phyloP scores from a whole-genome alignment of 1,140 invertebrate genomes.

The Brachionus rubens region DNA sequence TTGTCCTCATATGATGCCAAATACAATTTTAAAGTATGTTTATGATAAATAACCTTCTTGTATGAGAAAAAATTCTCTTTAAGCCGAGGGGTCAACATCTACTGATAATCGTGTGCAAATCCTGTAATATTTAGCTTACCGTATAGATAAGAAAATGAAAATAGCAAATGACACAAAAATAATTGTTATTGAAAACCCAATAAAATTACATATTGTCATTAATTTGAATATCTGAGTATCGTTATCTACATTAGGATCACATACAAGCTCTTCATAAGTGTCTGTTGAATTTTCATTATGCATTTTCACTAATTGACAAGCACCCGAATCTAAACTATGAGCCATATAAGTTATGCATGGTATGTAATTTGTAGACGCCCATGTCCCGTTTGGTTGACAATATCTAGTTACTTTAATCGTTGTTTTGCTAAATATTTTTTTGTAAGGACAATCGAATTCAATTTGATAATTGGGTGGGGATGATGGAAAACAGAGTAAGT shows the following conservation, averaged over 20 bases:
- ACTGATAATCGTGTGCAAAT: too few relatives aligned
- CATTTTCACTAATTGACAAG: not conserved
- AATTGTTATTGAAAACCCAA: slow-evolving; percentile 14
- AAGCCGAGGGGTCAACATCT: too few relatives aligned
- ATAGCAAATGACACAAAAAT: slow-evolving; percentile 42
- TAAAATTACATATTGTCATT: slow-evolving; percentile 11
- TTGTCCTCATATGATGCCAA: too few relatives aligned
- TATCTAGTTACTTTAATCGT: not conserved
- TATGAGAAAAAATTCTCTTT: too few relatives aligned
- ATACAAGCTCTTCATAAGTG: not conserved
- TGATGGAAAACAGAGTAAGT: slow-evolving; percentile 16
- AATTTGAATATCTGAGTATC: slow-evolving; percentile 7
- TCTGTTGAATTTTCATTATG: not conserved
- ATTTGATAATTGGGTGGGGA: not conserved
- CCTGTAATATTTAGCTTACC: not conserved
- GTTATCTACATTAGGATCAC: not conserved
- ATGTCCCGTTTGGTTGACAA: slow-evolving; percentile 18
- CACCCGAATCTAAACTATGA: not conserved
- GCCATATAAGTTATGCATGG: not conserved
- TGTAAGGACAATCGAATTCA: not conserved
- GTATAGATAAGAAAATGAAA: slow-evolving; percentile 24
- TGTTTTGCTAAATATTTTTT: not conserved
- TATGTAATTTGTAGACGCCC: slow-evolving; percentile 19
- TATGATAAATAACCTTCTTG: too few relatives aligned
- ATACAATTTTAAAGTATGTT: too few relatives aligned